Evolutionary conservation across 2,888 invertebrate species (phyloP).

Genomic region (Tachina lurida): DNA sequence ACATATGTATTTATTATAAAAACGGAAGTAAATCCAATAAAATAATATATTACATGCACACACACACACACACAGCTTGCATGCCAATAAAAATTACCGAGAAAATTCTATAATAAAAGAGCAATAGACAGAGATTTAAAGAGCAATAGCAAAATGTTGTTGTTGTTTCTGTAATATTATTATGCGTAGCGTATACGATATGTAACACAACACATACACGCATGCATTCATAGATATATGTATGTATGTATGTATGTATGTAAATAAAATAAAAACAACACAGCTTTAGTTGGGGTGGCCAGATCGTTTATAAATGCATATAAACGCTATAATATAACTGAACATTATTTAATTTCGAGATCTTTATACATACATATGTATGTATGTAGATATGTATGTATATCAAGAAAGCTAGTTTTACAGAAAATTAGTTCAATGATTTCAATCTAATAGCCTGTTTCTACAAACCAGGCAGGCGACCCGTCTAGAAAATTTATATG

Average conservation of each 20-base stretch:
- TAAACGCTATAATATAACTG: slow-evolving; percentile 9
- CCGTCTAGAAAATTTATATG: too few species aligned
- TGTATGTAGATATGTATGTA: too few species aligned
- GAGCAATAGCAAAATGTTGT: slow-evolving; percentile 39
- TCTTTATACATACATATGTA: neutral
- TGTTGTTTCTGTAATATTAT: slow-evolving; percentile 18
- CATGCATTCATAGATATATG: neutral
- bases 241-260: too few species aligned
- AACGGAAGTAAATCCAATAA: slow-evolving; percentile 68
- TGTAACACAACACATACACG: slow-evolving; percentile 36
- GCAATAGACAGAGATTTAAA: slow-evolving; percentile 47
- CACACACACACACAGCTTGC: neutral
- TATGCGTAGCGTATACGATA: slow-evolving; percentile 58
- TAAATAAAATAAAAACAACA: slow-evolving; percentile 19
- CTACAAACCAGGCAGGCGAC: too few species aligned
- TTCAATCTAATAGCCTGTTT: too few species aligned
- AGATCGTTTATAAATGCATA: slow-evolving; percentile 26
- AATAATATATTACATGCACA: slow-evolving; percentile 17
- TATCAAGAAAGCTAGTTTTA: neutral
- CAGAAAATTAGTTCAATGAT: neutral
- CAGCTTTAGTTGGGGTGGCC: neutral
- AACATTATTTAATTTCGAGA: too few species aligned
- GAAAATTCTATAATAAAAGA: slow-evolving; percentile 23
- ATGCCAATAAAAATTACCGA: slow-evolving; percentile 28
- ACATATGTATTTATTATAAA: slow-evolving; percentile 39